Conservation (phyloP, 2,797 vertebrate species). For the Tokudaia muenninki region DNA sequence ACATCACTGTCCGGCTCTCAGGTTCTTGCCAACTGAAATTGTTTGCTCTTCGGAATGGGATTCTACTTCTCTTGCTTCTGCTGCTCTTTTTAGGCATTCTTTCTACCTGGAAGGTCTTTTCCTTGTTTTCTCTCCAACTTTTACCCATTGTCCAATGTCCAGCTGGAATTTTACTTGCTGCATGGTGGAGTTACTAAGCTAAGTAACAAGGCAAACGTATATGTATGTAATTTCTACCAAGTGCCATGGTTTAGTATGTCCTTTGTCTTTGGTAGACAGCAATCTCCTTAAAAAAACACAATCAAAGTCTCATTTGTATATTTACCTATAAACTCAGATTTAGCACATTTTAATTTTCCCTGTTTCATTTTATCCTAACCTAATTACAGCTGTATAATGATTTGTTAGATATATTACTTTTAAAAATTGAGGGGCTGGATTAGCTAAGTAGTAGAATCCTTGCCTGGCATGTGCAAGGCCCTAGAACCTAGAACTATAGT, state of each 20-base stretch:
- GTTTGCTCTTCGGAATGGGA: not conserved
- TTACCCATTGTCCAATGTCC: not conserved
- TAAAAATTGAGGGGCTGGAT: not conserved
- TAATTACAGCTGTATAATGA: not conserved
- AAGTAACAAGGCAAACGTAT: not conserved
- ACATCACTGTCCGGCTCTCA: not conserved
- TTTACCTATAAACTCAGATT: not conserved
- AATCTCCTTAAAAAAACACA: constrained; percentile 59
- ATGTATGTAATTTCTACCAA: not conserved
- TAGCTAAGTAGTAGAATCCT: not conserved
- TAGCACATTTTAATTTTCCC: not conserved
- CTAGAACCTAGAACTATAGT: not conserved
- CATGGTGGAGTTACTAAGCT: not conserved
- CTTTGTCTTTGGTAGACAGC: constrained; percentile 6
- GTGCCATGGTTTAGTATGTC: not conserved
- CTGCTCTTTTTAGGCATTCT: not conserved
- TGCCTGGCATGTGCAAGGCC: not conserved
- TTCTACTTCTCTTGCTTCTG: not conserved
- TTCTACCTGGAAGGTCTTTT: not conserved
- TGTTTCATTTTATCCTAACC: not conserved
- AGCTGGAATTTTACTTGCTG: not conserved
- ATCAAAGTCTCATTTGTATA: not conserved
- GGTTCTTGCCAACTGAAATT: not conserved
- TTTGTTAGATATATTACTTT: constrained; percentile 43
- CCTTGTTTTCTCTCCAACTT: not conserved